These are phyloP conservation scores for Anthopleura sola DNA, from an alignment of 64 coral and sea anemone species.

Conservation along the genomic window DNA sequence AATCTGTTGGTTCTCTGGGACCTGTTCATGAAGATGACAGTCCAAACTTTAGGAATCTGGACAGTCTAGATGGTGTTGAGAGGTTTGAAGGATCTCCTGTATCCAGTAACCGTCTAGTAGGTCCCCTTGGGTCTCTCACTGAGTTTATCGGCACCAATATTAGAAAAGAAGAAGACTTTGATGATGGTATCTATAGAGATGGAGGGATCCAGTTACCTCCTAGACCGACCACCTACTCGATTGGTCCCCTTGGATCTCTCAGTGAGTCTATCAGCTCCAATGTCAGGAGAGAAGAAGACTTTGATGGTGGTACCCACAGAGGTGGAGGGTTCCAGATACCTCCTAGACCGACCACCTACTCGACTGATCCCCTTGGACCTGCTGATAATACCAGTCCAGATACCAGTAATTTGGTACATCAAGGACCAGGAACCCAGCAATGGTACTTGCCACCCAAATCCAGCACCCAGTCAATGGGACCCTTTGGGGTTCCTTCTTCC, in stretches of 20 bases:
- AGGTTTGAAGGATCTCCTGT: not conserved
- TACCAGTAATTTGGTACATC: not conserved
- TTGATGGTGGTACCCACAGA: not conserved
- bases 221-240: not conserved
- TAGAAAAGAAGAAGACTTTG: not conserved
- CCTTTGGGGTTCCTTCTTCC: not conserved
- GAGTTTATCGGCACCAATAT: not conserved
- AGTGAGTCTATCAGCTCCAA: not conserved
- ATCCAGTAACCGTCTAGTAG: not conserved
- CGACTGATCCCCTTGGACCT: not conserved
- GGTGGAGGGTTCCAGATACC: not conserved
- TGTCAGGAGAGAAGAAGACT: not conserved
- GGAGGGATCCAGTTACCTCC: not conserved
- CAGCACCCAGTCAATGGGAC: not conserved
- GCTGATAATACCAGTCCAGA: not conserved
- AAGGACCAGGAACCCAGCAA: not conserved
- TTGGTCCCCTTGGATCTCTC: not conserved
- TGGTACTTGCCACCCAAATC: slow-evolving; percentile 8
- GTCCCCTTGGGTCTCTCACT: not conserved
- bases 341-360: not conserved
- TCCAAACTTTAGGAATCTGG: not conserved
- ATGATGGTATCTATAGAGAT: not conserved
- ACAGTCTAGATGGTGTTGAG: not conserved
- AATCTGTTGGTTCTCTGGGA: not conserved
- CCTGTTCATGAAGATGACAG: not conserved